Percentiles rank a stretch among this genome's conserved stretches.
phyloP scores from a whole-genome alignment of 2,113 vertebrate genomes.

The Nannobrachium achirus region DNA sequence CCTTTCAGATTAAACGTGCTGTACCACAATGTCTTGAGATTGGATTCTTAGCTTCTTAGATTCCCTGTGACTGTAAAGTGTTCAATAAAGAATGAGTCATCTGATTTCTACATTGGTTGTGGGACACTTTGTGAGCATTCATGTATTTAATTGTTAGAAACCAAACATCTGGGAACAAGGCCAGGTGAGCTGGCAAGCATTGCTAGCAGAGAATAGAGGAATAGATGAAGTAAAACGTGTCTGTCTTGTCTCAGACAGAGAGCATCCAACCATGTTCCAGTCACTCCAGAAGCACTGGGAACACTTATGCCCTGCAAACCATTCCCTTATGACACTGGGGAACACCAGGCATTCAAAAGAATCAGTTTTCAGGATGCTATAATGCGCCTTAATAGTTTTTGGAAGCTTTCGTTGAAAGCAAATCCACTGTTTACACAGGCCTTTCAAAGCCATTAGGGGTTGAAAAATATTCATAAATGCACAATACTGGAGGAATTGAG shows the following conservation, averaged over 20 bases:
- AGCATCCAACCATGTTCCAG: conserved; percentile 53
- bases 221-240: conserved; percentile 72
- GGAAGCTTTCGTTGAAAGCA: conserved; percentile 65
- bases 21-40: conserved; percentile 46
- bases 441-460: conserved; percentile 63
- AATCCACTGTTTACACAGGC: conserved; percentile 66
- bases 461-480: conserved; percentile 51
- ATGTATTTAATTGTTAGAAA: conserved; percentile 72
- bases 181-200: conserved; percentile 69
- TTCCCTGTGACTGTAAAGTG: conserved; percentile 47
- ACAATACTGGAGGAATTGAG: conserved; percentile 37
- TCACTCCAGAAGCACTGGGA: conserved; percentile 51
- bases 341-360: conserved; percentile 39
- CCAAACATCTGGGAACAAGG: conserved; percentile 71
- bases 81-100: conserved; percentile 49
- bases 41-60: conserved; percentile 28
- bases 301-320: conserved; percentile 52
- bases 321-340: conserved; percentile 50
- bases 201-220: conserved; percentile 58
- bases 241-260: conserved; percentile 56
- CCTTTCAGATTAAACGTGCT: conserved; percentile 52
- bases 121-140: conserved; percentile 54
- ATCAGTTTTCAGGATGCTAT: conserved; percentile 65
- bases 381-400: conserved; percentile 57
- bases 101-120: conserved; percentile 46